Percentiles rank a stretch among this genome's conserved stretches.
phyloP scores from a whole-genome alignment of 2,888 invertebrate species.

The Xestobium rufovillosum region DNA sequence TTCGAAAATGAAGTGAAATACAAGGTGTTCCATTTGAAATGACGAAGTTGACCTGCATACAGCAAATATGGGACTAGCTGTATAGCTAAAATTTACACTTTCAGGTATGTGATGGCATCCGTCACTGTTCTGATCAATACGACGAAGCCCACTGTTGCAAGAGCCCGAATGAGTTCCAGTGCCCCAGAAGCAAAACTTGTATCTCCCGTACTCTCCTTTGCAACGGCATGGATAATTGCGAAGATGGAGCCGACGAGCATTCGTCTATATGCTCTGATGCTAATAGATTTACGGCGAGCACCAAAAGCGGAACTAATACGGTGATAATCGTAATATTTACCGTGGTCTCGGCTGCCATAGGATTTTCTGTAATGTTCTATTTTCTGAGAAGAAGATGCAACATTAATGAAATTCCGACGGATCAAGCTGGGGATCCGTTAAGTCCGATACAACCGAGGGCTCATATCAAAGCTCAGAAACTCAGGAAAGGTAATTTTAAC shows the following conservation, averaged over 20 bases:
- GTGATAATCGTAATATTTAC: slow-evolving; percentile 50
- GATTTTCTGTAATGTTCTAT: slow-evolving; percentile 27
- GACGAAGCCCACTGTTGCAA: slow-evolving; percentile 66
- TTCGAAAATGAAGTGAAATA: too few species aligned
- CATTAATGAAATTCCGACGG: slow-evolving; percentile 41
- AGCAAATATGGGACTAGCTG: too few species aligned
- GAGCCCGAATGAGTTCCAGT: slow-evolving; percentile 55
- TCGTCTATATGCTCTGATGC: slow-evolving; percentile 52
- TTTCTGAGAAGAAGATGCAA: slow-evolving; percentile 28
- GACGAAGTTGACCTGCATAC: too few species aligned
- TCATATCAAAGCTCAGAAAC: slow-evolving; percentile 36
- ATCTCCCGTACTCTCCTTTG: slow-evolving; percentile 61
- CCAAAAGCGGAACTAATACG: slow-evolving; percentile 49
- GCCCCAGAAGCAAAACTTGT: slow-evolving; percentile 67
- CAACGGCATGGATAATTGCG: slow-evolving; percentile 71
- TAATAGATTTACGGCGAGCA: slow-evolving; percentile 39
- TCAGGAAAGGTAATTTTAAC: slow-evolving; percentile 33
- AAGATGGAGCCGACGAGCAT: slow-evolving; percentile 73
- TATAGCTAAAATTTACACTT: too few species aligned
- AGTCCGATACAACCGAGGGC: slow-evolving; percentile 46
- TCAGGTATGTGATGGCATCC: too few species aligned
- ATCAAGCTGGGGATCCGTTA: slow-evolving; percentile 59
- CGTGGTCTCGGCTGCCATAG: slow-evolving; percentile 43
- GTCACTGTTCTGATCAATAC: slow-evolving; percentile 60
- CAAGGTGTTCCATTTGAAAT: too few species aligned